phyloP scores from a whole-genome alignment of 2,113 vertebrate species.

The Marmota monax region DNA sequence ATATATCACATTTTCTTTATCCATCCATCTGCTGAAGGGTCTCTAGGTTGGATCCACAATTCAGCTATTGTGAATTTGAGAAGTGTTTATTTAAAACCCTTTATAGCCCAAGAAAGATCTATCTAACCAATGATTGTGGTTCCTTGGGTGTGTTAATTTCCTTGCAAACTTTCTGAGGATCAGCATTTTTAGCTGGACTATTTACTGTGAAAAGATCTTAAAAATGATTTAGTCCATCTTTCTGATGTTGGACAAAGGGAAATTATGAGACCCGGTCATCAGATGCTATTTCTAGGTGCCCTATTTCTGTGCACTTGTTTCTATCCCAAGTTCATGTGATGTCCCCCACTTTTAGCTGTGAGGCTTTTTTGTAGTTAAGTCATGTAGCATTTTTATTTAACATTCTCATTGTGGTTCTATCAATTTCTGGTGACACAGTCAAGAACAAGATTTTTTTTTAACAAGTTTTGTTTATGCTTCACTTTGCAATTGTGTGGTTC shows the following conservation, averaged over 20 bases:
- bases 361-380: not conserved
- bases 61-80: no score
- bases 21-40: no score
- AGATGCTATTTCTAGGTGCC: not conserved
- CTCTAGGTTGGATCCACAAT: no score
- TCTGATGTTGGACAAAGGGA: not conserved
- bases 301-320: not conserved
- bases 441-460: not conserved
- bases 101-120: not conserved
- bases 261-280: not conserved
- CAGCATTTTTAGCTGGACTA: not conserved
- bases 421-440: not conserved
- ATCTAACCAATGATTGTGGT: not conserved
- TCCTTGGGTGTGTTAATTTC: not conserved
- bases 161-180: not conserved
- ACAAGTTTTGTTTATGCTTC: not conserved
- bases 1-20: no score
- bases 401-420: not conserved
- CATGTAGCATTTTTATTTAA: not conserved
- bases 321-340: not conserved
- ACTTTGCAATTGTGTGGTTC: not conserved
- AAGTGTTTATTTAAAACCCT: not conserved
- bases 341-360: not conserved
- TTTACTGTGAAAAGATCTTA: conserved; percentile 17
- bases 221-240: not conserved